A percentile compares a stretch with the other conserved stretches of the same genome.
phyloP scores from a whole-genome alignment of 2,113 vertebrate genomes.

The Cynopterus brachyotis region DNA sequence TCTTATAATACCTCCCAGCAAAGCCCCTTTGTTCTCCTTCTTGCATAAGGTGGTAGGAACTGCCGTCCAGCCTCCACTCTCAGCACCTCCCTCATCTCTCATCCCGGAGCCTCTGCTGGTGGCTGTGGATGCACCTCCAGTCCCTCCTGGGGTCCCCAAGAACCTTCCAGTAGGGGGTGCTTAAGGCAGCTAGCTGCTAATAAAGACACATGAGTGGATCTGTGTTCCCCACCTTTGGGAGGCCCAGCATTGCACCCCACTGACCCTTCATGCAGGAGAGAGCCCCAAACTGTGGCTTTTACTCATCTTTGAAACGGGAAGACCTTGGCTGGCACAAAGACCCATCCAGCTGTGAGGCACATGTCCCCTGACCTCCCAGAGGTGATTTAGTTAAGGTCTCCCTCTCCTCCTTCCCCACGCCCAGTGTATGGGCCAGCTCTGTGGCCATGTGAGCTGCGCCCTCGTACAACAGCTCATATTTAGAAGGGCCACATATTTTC shows the following conservation, averaged over 20 bases:
- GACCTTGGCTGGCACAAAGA: not conserved
- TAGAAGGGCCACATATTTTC: not conserved
- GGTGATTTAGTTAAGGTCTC: not conserved
- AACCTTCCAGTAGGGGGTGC: not conserved
- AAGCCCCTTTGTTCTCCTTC: constrained; percentile 71
- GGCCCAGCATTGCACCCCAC: rapidly evolving
- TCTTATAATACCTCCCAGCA: constrained; percentile 73
- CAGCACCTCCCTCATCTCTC: not conserved
- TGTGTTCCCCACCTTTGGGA: not conserved
- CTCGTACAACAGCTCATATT: not conserved
- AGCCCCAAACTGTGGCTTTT: not conserved
- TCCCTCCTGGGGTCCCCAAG: not conserved
- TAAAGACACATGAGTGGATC: not conserved
- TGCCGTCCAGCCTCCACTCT: not conserved
- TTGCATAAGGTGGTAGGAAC: constrained; percentile 61
- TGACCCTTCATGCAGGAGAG: not conserved
- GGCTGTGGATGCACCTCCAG: not conserved
- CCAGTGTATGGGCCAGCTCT: not conserved
- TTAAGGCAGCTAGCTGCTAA: not conserved
- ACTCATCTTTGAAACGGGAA: not conserved
- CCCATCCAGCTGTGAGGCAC: not conserved
- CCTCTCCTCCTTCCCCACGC: not conserved
- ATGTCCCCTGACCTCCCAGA: not conserved
- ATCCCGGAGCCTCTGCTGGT: not conserved
- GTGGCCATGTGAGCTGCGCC: no score